These are phyloP conservation scores for Balearica regulorum DNA, from an alignment of 2,797 vertebrate species.

Conservation along the genomic window DNA sequence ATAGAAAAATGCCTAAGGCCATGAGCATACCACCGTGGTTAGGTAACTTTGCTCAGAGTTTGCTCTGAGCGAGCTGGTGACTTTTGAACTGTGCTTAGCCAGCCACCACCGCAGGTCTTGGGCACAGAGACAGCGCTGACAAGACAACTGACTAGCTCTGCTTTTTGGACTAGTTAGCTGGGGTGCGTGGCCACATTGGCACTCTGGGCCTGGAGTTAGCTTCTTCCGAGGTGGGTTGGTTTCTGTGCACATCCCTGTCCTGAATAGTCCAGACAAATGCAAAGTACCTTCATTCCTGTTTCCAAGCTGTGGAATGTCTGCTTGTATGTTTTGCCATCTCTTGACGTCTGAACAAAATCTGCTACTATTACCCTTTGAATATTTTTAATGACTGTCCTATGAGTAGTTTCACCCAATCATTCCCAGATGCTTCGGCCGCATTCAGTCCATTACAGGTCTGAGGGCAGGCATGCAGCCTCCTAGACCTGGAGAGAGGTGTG, in stretches of 20 bases:
- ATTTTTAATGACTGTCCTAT: neutral
- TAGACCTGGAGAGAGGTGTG: neutral
- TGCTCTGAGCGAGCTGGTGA: neutral
- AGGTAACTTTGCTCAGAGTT: neutral
- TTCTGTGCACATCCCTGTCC: neutral
- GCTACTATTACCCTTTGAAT: neutral
- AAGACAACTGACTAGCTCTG: neutral
- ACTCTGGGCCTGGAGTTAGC: neutral
- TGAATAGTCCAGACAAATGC: neutral
- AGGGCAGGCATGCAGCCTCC: neutral
- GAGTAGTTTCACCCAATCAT: neutral
- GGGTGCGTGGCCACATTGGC: rapidly evolving
- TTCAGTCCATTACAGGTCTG: neutral
- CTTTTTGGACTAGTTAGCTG: neutral
- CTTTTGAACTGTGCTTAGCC: neutral
- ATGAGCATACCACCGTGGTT: neutral
- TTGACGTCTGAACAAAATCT: neutral
- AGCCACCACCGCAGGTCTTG: neutral
- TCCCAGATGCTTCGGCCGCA: neutral
- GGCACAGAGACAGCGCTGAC: neutral
- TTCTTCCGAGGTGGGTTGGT: neutral
- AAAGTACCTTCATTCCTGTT: neutral
- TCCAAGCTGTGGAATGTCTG: neutral
- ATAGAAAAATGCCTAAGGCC: neutral
- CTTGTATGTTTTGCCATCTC: neutral